Evolutionary conservation across 2,113 vertebrate genomes (phyloP).

Genomic region (Pterophyllum scalare): DNA sequence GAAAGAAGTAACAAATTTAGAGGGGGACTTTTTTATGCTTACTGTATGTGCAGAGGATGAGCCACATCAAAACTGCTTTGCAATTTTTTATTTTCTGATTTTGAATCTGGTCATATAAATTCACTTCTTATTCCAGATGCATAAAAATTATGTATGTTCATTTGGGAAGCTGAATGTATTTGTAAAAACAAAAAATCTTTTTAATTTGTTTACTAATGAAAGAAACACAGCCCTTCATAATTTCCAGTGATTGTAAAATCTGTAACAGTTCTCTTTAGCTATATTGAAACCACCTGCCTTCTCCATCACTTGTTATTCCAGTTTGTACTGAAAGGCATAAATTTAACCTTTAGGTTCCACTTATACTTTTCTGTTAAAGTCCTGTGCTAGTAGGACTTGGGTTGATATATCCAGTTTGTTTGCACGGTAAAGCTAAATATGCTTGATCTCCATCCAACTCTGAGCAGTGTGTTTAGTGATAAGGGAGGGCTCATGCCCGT

Average conservation of each 20-base stretch:
- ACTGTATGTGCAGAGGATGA: background rate
- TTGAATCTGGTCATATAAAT: background rate
- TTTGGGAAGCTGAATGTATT: background rate
- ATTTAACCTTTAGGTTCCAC: slow-evolving; percentile 7
- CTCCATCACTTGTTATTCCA: background rate
- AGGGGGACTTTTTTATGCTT: background rate
- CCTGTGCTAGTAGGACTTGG: background rate
- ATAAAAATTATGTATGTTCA: background rate
- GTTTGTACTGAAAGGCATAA: background rate
- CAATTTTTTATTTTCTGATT: background rate
- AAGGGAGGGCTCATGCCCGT: slow-evolving; percentile 50
- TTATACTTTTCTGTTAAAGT: slow-evolving; percentile 1
- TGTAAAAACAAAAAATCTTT: background rate
- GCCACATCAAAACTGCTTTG: background rate
- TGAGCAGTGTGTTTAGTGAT: slow-evolving; percentile 51
- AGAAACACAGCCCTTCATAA: background rate
- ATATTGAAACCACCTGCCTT: background rate
- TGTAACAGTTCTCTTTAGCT: background rate
- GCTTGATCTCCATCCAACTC: slow-evolving; percentile 54
- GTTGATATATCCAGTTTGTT: slow-evolving; percentile 28
- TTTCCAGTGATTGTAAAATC: background rate
- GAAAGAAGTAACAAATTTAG: background rate
- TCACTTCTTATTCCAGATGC: background rate
- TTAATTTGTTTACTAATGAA: background rate
- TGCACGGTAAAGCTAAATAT: slow-evolving; percentile 36